phyloP scores from a whole-genome alignment of 2,113 vertebrate species.

The Heterotilapia buettikoferi region DNA sequence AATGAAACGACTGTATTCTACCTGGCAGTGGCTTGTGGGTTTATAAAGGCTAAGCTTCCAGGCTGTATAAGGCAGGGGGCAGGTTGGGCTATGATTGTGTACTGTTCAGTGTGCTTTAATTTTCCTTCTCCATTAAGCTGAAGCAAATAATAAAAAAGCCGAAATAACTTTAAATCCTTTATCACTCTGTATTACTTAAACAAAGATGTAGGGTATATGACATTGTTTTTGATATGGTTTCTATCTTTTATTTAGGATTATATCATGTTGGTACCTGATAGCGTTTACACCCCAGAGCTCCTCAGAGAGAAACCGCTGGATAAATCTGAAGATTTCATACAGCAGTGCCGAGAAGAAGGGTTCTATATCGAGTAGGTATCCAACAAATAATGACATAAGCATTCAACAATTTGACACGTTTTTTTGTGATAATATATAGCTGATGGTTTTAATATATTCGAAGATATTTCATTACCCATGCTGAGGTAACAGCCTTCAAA shows the following conservation, averaged over 20 bases:
- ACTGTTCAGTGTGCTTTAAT: neutral
- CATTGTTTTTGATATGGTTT: neutral
- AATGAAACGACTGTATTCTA: slow-evolving; percentile 46
- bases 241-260: slow-evolving; percentile 74
- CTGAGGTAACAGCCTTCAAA: neutral
- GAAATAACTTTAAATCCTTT: neutral
- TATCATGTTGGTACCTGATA: slow-evolving; percentile 80
- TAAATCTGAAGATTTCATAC: slow-evolving; percentile 83
- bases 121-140: neutral
- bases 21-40: slow-evolving; percentile 29
- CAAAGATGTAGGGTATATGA: neutral
- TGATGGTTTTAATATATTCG: neutral
- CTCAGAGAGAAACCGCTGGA: slow-evolving; percentile 78
- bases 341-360: slow-evolving; percentile 79
- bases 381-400: neutral
- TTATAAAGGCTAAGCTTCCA: slow-evolving; percentile 16
- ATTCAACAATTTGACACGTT: neutral
- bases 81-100: neutral
- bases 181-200: neutral
- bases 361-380: slow-evolving; percentile 86
- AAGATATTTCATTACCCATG: neutral
- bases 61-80: neutral
- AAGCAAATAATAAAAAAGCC: neutral
- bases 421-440: neutral
- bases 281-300: slow-evolving; percentile 76